Conservation (phyloP, 1,140 invertebrate species). For the Papilio xuthus region DNA sequence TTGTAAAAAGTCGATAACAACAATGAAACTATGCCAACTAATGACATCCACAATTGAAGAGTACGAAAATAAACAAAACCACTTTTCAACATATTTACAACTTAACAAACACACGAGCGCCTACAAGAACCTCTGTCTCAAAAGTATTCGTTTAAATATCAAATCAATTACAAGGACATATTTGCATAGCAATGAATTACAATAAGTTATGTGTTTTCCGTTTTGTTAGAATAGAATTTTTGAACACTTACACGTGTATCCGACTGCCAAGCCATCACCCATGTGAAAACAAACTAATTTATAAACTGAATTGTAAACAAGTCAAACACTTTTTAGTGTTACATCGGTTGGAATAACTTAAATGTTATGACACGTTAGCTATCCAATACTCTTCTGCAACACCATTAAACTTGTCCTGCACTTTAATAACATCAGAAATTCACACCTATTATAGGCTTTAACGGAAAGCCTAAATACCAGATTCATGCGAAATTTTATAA, state of each 20-base stretch:
- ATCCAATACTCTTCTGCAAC: conserved; percentile 57
- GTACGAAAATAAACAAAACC: conserved; percentile 24
- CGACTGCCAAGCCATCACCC: conserved; percentile 81
- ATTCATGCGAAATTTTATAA: conserved; percentile 65
- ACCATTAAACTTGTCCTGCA: conserved; percentile 51
- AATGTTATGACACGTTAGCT: conserved; percentile 75
- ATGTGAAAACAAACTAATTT: conserved; percentile 78
- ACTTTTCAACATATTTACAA: conserved; percentile 4
- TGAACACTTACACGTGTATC: conserved; percentile 74
- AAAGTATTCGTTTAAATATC: conserved; percentile 59
- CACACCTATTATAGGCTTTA: conserved; percentile 50
- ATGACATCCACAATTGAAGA: not conserved
- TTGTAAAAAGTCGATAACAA: not conserved
- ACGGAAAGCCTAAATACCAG: conserved; percentile 66
- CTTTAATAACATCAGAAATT: conserved; percentile 61
- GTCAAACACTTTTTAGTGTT: conserved; percentile 71
- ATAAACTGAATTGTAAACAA: conserved; percentile 69
- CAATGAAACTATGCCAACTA: conserved; percentile 6
- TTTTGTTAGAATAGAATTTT: conserved; percentile 36
- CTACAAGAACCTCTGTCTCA: conserved; percentile 18
- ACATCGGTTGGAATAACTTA: conserved; percentile 70
- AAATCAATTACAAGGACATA: conserved; percentile 70
- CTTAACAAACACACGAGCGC: not conserved
- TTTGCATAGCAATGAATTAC: conserved; percentile 49
- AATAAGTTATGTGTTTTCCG: conserved; percentile 40